Conservation (phyloP, 2,113 vertebrate species). For the Sturnus vulgaris region DNA sequence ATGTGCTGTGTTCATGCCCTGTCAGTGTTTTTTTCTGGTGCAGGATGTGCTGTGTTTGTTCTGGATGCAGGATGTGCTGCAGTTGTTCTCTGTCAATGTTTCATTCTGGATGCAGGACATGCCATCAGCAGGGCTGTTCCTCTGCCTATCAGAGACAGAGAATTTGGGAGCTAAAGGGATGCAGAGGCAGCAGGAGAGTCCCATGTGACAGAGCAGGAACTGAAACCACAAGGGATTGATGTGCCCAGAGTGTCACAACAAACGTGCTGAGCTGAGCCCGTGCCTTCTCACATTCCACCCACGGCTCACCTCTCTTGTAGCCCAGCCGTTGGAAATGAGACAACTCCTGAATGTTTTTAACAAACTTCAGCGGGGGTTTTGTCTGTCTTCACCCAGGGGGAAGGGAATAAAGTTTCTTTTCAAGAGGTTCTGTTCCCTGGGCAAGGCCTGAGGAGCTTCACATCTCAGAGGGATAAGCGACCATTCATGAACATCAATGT, state of each 20-base stretch:
- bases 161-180: not conserved
- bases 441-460: too few species aligned
- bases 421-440: not conserved
- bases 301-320: not conserved
- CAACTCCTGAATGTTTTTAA: too few species aligned
- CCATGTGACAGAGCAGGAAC: not conserved
- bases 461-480: rapidly evolving
- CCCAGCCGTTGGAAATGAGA: not conserved
- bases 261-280: rapidly evolving
- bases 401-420: not conserved
- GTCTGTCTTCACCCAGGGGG: rapidly evolving
- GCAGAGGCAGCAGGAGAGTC: not conserved
- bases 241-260: not conserved
- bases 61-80: not conserved
- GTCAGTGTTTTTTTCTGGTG: not conserved
- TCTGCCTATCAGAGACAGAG: not conserved
- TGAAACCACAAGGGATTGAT: not conserved
- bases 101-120: too few species aligned
- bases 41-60: too few species aligned
- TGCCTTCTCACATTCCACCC: not conserved
- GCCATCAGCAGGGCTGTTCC: not conserved
- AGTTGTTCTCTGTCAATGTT: not conserved
- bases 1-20: not conserved
- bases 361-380: not conserved
- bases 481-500: rapidly evolving